Conservation (phyloP, 1,140 invertebrate species). For the Pemphigus obesinymphae region DNA sequence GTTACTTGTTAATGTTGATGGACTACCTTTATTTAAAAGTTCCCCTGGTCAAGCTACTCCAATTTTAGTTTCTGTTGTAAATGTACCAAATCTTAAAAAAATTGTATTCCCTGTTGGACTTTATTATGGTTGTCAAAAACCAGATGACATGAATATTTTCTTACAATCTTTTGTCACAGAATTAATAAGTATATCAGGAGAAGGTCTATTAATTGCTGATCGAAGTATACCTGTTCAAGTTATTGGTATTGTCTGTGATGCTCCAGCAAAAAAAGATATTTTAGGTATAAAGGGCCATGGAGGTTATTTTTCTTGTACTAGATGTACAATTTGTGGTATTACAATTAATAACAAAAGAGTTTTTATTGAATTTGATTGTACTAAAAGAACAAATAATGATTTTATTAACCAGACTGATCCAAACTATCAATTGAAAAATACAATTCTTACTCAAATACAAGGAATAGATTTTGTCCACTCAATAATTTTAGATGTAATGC, state of each 20-base stretch:
- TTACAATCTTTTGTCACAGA: neutral
- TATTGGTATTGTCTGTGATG: neutral
- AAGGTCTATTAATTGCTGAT: neutral
- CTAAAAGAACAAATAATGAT: neutral
- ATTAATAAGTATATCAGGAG: neutral
- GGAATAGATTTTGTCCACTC: neutral
- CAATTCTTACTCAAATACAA: neutral
- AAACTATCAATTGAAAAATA: neutral
- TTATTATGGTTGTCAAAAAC: slow-evolving; percentile 42
- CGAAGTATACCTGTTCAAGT: neutral
- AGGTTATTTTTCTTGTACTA: neutral
- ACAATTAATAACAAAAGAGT: neutral
- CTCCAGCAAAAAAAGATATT: neutral
- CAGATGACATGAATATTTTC: slow-evolving; percentile 12
- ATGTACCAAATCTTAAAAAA: neutral
- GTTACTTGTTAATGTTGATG: slow-evolving; percentile 45
- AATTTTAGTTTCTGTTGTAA: slow-evolving; percentile 43
- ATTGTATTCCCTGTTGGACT: slow-evolving; percentile 43
- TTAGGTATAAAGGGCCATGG: neutral
- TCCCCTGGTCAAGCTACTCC: slow-evolving; percentile 44
- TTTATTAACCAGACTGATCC: neutral
- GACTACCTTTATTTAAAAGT: slow-evolving; percentile 38
- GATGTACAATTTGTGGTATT: neutral
- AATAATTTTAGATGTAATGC: neutral
- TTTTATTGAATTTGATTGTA: neutral